Evolutionary conservation across 30 jellyfish, hydroid and myxozoan species (phyloP), one percentile per base, ranked within the genome.

Genomic region (Aurelia aurita): DNA sequence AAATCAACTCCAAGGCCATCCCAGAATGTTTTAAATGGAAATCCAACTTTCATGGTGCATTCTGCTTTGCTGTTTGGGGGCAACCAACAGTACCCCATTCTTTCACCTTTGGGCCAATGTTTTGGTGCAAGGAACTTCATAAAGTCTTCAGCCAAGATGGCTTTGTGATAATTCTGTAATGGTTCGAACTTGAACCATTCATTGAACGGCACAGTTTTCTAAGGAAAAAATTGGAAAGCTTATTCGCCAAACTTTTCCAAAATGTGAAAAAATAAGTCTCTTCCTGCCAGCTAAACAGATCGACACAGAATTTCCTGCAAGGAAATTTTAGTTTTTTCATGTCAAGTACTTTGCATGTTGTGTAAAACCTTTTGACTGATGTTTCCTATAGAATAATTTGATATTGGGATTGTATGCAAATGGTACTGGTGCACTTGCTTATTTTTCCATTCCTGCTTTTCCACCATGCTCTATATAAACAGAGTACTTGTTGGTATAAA

Each of bases 41-140:
- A 72, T 25, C 95, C 95, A 21, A 12, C 84, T 44, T 82, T 82
- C 92, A 82, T 82, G 22, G 21, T 28, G 31, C 92, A 82, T 23
- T 28, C 64, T 23, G 26, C 58, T 28, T 71, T 43, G 72, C 80
- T 82, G 12, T 61, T 47, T 11, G 15, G 59, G 10, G 90, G 83
- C 70, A 80, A n/a, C 90, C 90, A 80, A 25, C 90, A 82, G 18
- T 82, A 69, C 58, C 92, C 92, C 8, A 3, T 82, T 62, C 92
- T 57, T 35, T 51, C 55, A 25, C 79, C 79, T 20, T 47, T 21
- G 3, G 92, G 92, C 92, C 92, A 82, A 43, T 69, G 46, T 5
- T 27, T 71, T 55, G 79, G 86, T 18, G 92, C 92, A 15, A 82
- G 47, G 31, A 3, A 12, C 25, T 82, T 71, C 92, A 82, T 82